A percentile compares a stretch with the other conserved stretches of the same genome.
Conservation (phyloP, 2,113 vertebrate genomes). For the Oryzias celebensis region DNA sequence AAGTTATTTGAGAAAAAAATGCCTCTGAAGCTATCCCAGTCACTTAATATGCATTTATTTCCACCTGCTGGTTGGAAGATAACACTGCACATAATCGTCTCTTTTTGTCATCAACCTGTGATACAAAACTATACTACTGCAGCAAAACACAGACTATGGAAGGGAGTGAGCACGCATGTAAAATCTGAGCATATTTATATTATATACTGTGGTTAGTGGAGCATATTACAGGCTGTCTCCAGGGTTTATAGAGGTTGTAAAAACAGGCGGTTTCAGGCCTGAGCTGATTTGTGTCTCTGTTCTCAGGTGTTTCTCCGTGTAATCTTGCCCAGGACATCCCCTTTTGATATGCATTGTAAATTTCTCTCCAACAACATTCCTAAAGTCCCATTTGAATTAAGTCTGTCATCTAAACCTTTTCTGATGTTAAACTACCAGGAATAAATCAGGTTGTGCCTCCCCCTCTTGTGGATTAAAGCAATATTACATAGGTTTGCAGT, state of each 20-base stretch:
- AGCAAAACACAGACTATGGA: slow-evolving; percentile 50
- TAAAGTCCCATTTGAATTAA: slow-evolving; percentile 20
- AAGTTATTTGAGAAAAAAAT: slow-evolving; percentile 54
- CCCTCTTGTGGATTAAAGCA: slow-evolving; percentile 67
- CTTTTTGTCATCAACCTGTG: slow-evolving; percentile 22
- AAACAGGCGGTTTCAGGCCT: slow-evolving; percentile 42
- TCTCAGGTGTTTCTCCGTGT: slow-evolving; percentile 40
- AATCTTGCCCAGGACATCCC: slow-evolving; percentile 24
- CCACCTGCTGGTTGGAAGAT: slow-evolving; percentile 66
- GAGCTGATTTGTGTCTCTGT: slow-evolving; percentile 53
- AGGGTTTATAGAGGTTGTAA: slow-evolving; percentile 61
- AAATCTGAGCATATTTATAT: slow-evolving; percentile 53
- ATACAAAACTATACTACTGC: slow-evolving; percentile 59
- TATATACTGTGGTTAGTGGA: slow-evolving; percentile 46
- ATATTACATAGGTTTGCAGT: slow-evolving; percentile 53
- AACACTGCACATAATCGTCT: slow-evolving; percentile 52
- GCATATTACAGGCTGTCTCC: slow-evolving; percentile 48
- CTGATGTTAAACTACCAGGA: slow-evolving; percentile 34
- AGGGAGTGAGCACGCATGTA: slow-evolving; percentile 50
- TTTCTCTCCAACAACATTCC: slow-evolving; percentile 23
- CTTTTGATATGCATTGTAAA: slow-evolving; percentile 39
- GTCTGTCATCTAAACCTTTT: slow-evolving; percentile 33
- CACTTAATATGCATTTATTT: slow-evolving; percentile 72
- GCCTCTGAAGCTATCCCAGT: slow-evolving; percentile 52
- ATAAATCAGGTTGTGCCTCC: slow-evolving; percentile 59